Percentiles rank a stretch among this genome's conserved stretches.
These are phyloP conservation scores for Tachystola acroxantha DNA, from an alignment of 2,888 invertebrate species.

Conservation along the genomic window DNA sequence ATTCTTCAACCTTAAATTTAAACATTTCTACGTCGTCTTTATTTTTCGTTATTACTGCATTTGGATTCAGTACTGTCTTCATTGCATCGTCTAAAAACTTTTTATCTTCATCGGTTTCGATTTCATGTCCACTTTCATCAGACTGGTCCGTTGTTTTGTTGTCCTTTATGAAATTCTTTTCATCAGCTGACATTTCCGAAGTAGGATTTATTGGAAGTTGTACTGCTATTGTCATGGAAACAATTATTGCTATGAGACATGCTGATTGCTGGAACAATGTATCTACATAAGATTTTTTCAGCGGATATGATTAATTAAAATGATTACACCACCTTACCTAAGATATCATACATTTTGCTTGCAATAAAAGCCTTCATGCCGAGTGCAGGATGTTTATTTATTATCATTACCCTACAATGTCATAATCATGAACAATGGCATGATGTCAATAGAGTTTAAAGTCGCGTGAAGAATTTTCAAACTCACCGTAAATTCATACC, in stretches of 20 bases:
- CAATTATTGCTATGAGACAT: slow-evolving; percentile 27
- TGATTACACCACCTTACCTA: neutral
- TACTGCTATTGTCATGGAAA: slow-evolving; percentile 37
- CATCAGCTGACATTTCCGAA: slow-evolving; percentile 65
- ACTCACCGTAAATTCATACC: too few relatives aligned
- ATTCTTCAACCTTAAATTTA: slow-evolving; percentile 46
- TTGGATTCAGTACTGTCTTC: slow-evolving; percentile 57
- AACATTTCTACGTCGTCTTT: slow-evolving; percentile 45
- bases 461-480: too few relatives aligned
- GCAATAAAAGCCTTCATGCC: neutral
- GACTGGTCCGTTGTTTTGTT: slow-evolving; percentile 56
- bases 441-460: too few relatives aligned
- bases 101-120: slow-evolving; percentile 56
- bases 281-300: neutral
- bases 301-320: neutral
- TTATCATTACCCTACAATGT: too few relatives aligned
- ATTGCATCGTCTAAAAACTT: slow-evolving; percentile 62
- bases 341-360: neutral
- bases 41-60: slow-evolving; percentile 37
- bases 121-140: slow-evolving; percentile 61
- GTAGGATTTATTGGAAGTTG: slow-evolving; percentile 51
- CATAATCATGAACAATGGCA: too few relatives aligned
- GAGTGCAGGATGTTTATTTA: neutral
- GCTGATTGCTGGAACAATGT: slow-evolving; percentile 42
- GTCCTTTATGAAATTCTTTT: slow-evolving; percentile 36